These are phyloP conservation scores for Polyergus mexicanus DNA, from an alignment of 1,140 invertebrate species.

Conservation along the genomic window DNA sequence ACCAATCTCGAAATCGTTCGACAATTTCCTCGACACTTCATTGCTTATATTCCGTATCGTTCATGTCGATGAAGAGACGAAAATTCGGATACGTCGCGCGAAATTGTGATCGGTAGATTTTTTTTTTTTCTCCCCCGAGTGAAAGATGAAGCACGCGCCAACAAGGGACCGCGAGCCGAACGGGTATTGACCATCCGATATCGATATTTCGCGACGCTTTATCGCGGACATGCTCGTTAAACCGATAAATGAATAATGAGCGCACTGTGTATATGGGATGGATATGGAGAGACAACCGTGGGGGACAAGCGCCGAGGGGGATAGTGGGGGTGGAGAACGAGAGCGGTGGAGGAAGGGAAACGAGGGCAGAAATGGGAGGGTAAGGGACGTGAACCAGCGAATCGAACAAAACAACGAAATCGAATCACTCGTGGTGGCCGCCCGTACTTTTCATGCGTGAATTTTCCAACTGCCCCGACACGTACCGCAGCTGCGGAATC, in stretches of 20 bases:
- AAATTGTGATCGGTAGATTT: constrained; percentile 19
- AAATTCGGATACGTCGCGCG: not conserved
- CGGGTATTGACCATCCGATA: constrained; percentile 69
- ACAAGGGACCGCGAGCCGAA: constrained; percentile 36
- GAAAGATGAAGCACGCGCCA: constrained; percentile 51
- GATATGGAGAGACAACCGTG: constrained; percentile 64
- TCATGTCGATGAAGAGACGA: constrained; percentile 18
- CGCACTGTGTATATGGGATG: constrained; percentile 73
- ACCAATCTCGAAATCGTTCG: constrained; percentile 21
- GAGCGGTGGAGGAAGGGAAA: not conserved
- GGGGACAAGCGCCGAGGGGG: constrained; percentile 1
- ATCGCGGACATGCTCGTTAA: constrained; percentile 80
- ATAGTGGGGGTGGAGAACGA: not conserved
- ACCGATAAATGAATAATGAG: constrained; percentile 82
- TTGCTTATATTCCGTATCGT: not conserved
- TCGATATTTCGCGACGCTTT: constrained; percentile 77
- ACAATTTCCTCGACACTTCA: not conserved
- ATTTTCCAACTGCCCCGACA: constrained; percentile 80
- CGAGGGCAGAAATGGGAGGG: constrained; percentile 27
- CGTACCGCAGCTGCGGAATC: constrained; percentile 76
- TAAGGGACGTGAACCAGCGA: constrained; percentile 62
- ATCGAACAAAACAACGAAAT: constrained; percentile 83
- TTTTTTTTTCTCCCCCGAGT: constrained; percentile 20
- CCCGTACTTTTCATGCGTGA: constrained; percentile 84
- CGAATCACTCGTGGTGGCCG: constrained; percentile 83